These are phyloP conservation scores for Platyscapa corneri DNA, from an alignment of 1,140 invertebrate species.

Conservation along the genomic window DNA sequence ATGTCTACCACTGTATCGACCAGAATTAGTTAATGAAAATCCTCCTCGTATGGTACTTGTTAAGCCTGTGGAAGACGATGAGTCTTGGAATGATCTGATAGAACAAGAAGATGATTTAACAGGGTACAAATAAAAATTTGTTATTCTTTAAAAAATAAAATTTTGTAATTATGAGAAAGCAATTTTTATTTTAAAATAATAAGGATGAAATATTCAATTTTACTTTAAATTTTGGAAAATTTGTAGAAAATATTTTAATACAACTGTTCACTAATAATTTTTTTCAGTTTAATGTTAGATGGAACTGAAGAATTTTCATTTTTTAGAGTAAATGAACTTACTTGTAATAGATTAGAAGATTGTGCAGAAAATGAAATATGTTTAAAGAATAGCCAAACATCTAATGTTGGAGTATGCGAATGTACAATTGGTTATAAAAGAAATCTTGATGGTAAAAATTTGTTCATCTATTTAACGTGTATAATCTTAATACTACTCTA, in stretches of 20 bases:
- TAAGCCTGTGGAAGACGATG: slow-evolving; percentile 77
- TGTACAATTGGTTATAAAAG: slow-evolving; percentile 78
- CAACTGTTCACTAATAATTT: not conserved
- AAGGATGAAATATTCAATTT: not conserved
- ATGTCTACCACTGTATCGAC: slow-evolving; percentile 79
- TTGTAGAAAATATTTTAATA: not conserved
- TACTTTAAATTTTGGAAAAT: not conserved
- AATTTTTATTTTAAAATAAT: not conserved
- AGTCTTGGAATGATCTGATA: slow-evolving; percentile 76
- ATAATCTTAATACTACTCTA: not conserved
- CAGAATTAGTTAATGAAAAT: slow-evolving; percentile 76
- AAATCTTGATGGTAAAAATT: slow-evolving; percentile 70
- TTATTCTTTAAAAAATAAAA: not conserved
- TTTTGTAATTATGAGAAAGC: not conserved
- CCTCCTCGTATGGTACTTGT: slow-evolving; percentile 84
- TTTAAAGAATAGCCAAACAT: slow-evolving; percentile 75
- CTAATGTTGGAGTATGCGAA: slow-evolving; percentile 80
- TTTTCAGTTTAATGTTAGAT: slow-evolving; percentile 68
- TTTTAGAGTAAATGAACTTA: slow-evolving; percentile 67
- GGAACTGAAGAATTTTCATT: slow-evolving; percentile 65
- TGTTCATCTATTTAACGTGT: not conserved
- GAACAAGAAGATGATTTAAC: slow-evolving; percentile 53
- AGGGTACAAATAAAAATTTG: slow-evolving; percentile 52
- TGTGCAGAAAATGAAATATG: slow-evolving; percentile 82
- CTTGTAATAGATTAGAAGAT: slow-evolving; percentile 70